phyloP scores from a whole-genome alignment of 2,888 invertebrate species.

The Aquatica leii region DNA sequence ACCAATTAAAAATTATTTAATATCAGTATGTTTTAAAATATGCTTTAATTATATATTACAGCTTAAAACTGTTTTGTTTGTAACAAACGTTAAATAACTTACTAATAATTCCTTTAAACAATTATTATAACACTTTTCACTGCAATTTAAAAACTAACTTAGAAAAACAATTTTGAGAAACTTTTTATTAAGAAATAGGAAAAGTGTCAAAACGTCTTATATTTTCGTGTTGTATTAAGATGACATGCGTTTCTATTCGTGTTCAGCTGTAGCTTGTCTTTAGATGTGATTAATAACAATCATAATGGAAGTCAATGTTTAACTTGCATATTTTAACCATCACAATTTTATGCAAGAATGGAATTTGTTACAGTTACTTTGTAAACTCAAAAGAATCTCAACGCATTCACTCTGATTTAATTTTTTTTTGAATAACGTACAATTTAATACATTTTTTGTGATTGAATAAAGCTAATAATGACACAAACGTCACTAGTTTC shows the following conservation, averaged over 20 bases:
- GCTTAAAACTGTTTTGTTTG: too few species aligned
- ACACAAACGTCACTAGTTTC: constrained; percentile 45
- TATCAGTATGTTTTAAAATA: too few species aligned
- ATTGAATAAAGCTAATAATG: constrained; percentile 40
- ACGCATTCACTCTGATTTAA: too few species aligned
- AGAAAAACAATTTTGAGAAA: constrained; percentile 24
- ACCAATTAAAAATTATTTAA: too few species aligned
- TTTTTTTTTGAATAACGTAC: not conserved
- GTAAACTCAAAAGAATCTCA: too few species aligned
- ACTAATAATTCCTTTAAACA: too few species aligned
- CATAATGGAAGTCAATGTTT: constrained; percentile 51
- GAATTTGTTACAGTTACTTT: too few species aligned
- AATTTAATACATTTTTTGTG: constrained; percentile 24
- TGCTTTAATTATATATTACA: too few species aligned
- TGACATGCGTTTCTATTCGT: constrained; percentile 57
- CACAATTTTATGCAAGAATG: constrained; percentile 39
- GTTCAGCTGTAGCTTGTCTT: constrained; percentile 59
- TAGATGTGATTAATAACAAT: constrained; percentile 58
- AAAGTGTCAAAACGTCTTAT: constrained; percentile 25
- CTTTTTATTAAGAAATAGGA: constrained; percentile 22
- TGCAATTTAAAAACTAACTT: too few species aligned
- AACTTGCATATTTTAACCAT: constrained; percentile 49
- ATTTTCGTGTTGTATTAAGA: constrained; percentile 50
- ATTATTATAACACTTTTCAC: too few species aligned
- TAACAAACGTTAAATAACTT: too few species aligned